Base-by-base conservation (phyloP, 2,113 vertebrate genomes). In the Semnornis frantzii region DNA sequence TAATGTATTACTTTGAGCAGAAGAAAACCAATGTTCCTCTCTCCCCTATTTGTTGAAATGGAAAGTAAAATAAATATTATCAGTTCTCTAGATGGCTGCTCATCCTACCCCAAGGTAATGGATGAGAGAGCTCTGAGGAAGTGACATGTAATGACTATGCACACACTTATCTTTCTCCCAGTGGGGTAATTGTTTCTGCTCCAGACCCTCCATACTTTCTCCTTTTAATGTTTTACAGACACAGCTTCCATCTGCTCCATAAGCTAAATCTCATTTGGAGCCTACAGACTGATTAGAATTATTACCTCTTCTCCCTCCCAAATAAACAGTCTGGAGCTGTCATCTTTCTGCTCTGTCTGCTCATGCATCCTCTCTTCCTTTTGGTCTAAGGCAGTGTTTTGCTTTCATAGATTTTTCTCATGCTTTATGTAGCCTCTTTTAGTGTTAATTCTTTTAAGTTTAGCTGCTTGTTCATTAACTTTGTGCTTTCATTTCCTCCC, bases 171-270 rank as follows among this genome's bases (percentile, higher is more conserved):
- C 75, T 74, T 87, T 60, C 82, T 87, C 89, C 85, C 87, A 82
- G 71, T 80, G 75, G 85, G 75, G 85, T 89, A 92, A 94, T 62
- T 82, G 71, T 59, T 95, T 87, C 71, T 77, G 64, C 68, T 94
- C 69, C 78, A 94, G 82, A 87, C 64, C 31, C 39, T 83, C 57
- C 20, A 52, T 52, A 66, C 57, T 68, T 89, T 70, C 52, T 76
- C 46, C 42, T 55, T 87, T 80, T 60, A 48, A 21, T 63, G 27
- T 88, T 78, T 90, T 86, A 83, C 62, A 92, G 72, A 52, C 69
- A 90, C 3, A 4, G 72, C 27, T 93, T 93, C 80, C 83, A 65
- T 73, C 76, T 86, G 68, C 54, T 78, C 70, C 34, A 10, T 50
- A 65, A 90, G 19, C 70, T 59, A 81, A 54, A 83, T 76, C 66